These are phyloP conservation scores for Carassius auratus DNA, from an alignment of 2,113 vertebrate genomes.

Conservation along the genomic window DNA sequence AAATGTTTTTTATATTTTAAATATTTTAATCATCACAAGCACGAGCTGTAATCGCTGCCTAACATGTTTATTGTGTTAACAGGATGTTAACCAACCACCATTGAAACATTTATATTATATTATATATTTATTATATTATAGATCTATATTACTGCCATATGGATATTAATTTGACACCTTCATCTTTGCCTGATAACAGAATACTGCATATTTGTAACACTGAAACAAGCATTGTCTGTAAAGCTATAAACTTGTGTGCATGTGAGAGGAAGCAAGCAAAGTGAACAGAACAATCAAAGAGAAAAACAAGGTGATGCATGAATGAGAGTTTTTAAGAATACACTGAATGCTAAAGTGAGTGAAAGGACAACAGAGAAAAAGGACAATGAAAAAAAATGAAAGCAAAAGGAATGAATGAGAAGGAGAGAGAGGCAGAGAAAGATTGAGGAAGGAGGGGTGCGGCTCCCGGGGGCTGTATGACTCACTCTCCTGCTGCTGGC, in stretches of 20 bases:
- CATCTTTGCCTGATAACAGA: neutral
- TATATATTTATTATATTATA: neutral
- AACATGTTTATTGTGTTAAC: too few species aligned
- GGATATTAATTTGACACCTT: neutral
- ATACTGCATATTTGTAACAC: neutral
- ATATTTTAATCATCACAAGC: neutral
- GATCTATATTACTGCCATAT: neutral
- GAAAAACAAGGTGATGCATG: slow-evolving; percentile 8
- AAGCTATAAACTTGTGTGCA: neutral
- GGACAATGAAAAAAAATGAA: slow-evolving; percentile 2
- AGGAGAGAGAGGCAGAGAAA: slow-evolving; percentile 33
- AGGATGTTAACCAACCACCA: neutral
- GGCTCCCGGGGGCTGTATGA: slow-evolving; percentile 64
- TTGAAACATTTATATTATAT: neutral
- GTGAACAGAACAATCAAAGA: neutral
- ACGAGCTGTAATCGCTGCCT: neutral
- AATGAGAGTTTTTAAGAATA: neutral
- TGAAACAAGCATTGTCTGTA: neutral
- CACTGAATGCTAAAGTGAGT: slow-evolving; percentile 34
- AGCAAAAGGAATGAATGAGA: slow-evolving; percentile 25
- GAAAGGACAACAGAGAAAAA: slow-evolving; percentile 43
- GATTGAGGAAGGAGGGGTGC: slow-evolving; percentile 54
- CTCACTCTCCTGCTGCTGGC: slow-evolving; percentile 65
- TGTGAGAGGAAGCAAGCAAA: slow-evolving; percentile 1
- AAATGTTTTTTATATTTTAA: too few species aligned